Evolutionary conservation across 2,797 vertebrate species (phyloP).

Genomic region (Tinamus major): DNA sequence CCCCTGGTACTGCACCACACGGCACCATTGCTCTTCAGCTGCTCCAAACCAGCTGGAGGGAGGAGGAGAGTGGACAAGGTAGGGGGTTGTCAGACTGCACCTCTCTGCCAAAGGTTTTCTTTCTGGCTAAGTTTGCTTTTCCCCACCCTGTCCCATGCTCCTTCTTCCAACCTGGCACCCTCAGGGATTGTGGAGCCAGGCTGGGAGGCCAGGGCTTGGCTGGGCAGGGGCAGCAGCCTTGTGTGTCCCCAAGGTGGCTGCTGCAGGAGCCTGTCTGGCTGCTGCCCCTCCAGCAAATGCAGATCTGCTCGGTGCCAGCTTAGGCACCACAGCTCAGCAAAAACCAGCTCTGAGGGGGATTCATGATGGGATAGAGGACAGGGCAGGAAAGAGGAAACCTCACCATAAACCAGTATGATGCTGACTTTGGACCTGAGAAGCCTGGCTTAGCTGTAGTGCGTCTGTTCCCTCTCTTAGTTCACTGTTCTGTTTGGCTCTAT

Average conservation of each 20-base stretch:
- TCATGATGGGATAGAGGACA: neutral
- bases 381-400: slow-evolving; percentile 21
- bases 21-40: neutral
- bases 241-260: neutral
- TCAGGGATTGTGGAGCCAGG: neutral
- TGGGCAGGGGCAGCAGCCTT: neutral
- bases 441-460: neutral
- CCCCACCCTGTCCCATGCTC: neutral
- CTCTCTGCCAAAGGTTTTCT: neutral
- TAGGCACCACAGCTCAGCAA: neutral
- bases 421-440: neutral
- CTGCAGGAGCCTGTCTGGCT: slow-evolving; percentile 26
- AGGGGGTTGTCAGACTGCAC: neutral
- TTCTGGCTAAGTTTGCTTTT: neutral
- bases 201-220: neutral
- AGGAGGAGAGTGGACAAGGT: neutral
- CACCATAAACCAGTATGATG: neutral
- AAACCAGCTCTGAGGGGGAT: neutral
- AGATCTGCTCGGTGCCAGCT: neutral
- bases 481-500: neutral
- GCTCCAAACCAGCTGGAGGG: neutral
- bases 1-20: neutral
- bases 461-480: neutral
- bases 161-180: neutral
- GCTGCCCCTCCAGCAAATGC: neutral